Conservation (phyloP, 2,797 vertebrate species). For the Myotis daubentonii region DNA sequence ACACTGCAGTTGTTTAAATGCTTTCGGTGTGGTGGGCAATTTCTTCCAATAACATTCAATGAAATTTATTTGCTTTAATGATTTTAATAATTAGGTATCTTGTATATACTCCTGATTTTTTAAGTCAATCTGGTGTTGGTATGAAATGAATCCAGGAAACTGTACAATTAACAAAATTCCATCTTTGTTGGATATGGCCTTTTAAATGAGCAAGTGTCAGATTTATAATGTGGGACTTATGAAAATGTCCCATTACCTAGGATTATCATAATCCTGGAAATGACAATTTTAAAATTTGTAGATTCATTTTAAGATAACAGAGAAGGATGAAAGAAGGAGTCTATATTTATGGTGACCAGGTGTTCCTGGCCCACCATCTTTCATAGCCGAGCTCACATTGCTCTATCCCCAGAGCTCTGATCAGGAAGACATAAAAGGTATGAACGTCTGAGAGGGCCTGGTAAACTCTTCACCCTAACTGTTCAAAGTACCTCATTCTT, state of each 20-base stretch:
- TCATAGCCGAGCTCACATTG: conserved; percentile 75
- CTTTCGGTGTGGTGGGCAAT: conserved; percentile 55
- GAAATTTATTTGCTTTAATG: conserved; percentile 76
- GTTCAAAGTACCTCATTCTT: conserved; percentile 79
- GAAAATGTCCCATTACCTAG: conserved; percentile 76
- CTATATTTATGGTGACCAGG: conserved; percentile 78
- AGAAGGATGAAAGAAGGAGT: conserved; percentile 69
- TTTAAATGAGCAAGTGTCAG: conserved; percentile 58
- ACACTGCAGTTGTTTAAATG: background rate
- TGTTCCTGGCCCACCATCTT: conserved; percentile 67
- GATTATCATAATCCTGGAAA: conserved; percentile 80
- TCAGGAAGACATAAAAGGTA: conserved; percentile 82
- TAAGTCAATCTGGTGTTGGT: conserved; percentile 71
- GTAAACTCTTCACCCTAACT: conserved; percentile 82
- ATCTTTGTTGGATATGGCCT: conserved; percentile 47
- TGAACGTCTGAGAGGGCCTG: conserved; percentile 74
- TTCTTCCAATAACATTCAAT: conserved; percentile 65
- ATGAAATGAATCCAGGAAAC: conserved; percentile 69
- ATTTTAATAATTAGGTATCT: conserved; percentile 71
- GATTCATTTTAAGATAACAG: conserved; percentile 75
- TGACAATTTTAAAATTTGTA: conserved; percentile 73
- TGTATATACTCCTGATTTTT: conserved; percentile 77
- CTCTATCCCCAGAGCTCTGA: conserved; percentile 75
- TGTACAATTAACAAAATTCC: conserved; percentile 78
- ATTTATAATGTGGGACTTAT: conserved; percentile 69